Evolutionary conservation across 2,113 vertebrate species (phyloP), one percentile per base, ranked within the genome.

Genomic region (Cottus gobio): DNA sequence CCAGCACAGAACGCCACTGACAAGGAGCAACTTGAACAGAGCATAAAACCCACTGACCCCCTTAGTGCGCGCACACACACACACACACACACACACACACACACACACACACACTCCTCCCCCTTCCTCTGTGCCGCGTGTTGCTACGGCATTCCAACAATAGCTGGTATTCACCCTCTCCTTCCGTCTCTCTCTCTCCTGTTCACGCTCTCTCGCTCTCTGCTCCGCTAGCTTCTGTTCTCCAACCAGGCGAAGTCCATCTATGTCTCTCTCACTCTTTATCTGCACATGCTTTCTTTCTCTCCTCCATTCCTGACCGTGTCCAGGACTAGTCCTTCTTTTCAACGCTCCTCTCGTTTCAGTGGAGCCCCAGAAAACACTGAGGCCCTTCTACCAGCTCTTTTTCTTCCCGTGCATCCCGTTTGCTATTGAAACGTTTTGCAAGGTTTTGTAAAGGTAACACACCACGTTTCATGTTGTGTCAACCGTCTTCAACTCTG

Each of bases 81-180:
- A 79, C 54, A 63, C 50, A 50, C 26, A 48, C 28, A 31, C 56
- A 66, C 61, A 79, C 54, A 63, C 70, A 72, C 75, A 74, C 42
- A 58, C 48, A 77, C 58, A 73, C 36, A 68, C 72, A 66, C 37
- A 39, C 37, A 39, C 37, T 39, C 83, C 72, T 81, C 86, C 88
- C 81, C 74, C 83, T 86, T 82, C 71, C 67, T 80, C 74, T 74
- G 34, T 37, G 65, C 70, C 20, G 65, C 18, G 44, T 79, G 90
- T 92, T 91, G 89, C 91, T 87, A 86, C 81, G 80, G 85, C 85
- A 87, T 90, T 91, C 90, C 89, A 87, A 94, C 91, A 93, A 93
- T 91, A 91, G 91, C 90, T 88, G 93, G 89, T 85, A 94, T 94
- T 92, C 89, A 84, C 77, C 62, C 86, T 89, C 76, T 76, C 70